These are phyloP conservation scores for Drosophila trapezifrons DNA, from an alignment of 1,140 invertebrate genomes.

Conservation along the genomic window DNA sequence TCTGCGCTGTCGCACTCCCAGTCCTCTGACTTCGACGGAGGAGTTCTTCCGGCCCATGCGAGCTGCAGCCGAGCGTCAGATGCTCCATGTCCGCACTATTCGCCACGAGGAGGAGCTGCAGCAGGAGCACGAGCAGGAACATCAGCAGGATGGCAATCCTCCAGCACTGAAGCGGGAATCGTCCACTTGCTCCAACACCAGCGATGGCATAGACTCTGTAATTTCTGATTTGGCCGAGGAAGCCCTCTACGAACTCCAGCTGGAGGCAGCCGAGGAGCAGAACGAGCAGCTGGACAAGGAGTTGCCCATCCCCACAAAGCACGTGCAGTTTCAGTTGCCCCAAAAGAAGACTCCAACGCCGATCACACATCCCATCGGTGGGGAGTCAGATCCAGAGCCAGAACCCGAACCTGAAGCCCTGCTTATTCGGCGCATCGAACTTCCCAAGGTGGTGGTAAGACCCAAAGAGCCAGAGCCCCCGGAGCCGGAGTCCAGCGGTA, in stretches of 20 bases:
- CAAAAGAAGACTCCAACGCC: conserved; percentile 26
- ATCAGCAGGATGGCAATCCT: conserved; percentile 1
- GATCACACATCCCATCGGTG: not conserved
- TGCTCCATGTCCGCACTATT: conserved; percentile 61
- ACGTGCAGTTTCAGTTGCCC: conserved; percentile 66
- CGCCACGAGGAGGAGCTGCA: conserved; percentile 68
- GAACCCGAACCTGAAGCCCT: conserved; percentile 31
- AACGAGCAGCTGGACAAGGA: conserved; percentile 35
- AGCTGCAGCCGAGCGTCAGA: conserved; percentile 66
- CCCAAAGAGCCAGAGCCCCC: conserved; percentile 29
- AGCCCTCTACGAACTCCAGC: conserved; percentile 69
- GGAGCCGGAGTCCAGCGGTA: conserved; percentile 13
- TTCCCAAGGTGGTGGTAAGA: conserved; percentile 61
- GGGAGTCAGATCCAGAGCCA: conserved; percentile 10
- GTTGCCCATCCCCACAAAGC: conserved; percentile 25
- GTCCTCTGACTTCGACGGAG: conserved; percentile 68
- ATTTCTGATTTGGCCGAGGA: conserved; percentile 81
- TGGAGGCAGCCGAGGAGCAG: conserved; percentile 71
- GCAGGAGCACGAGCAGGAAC: conserved; percentile 26
- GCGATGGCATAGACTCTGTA: conserved; percentile 79
- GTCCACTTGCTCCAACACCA: conserved; percentile 77
- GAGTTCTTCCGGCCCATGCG: conserved; percentile 70
- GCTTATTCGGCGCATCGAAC: conserved; percentile 62
- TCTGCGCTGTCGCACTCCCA: conserved; percentile 64
- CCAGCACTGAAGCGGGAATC: conserved; percentile 48